Percentiles rank a stretch among this genome's conserved stretches.
These are phyloP conservation scores for Mystacides longicornis DNA, from an alignment of 2,888 invertebrate genomes.

Conservation along the genomic window DNA sequence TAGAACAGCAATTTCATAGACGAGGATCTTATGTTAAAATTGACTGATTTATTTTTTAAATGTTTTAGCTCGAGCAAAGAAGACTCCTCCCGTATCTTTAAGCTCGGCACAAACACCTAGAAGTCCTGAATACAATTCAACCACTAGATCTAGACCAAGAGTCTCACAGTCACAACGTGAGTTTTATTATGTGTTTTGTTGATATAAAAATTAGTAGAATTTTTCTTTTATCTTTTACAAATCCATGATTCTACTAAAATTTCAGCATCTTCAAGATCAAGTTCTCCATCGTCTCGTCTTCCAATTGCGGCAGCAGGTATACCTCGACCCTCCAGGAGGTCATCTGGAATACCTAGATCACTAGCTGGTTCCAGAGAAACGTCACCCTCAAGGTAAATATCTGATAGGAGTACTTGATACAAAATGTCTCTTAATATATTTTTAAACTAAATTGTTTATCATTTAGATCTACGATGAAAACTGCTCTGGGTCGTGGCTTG, in stretches of 20 bases:
- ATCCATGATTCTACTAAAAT: slow-evolving; percentile 16
- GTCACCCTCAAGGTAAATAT: slow-evolving; percentile 49
- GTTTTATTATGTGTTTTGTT: too few relatives aligned
- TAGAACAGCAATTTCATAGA: too few relatives aligned
- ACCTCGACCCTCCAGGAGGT: slow-evolving; percentile 49
- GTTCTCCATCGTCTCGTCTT: slow-evolving; percentile 84
- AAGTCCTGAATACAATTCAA: slow-evolving; percentile 55
- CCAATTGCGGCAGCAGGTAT: slow-evolving; percentile 55
- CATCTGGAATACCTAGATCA: slow-evolving; percentile 57
- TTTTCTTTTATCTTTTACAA: too few relatives aligned
- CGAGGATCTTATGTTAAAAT: too few relatives aligned
- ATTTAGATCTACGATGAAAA: slow-evolving; percentile 16
- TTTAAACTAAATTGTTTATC: too few relatives aligned
- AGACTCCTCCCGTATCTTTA: slow-evolving; percentile 44
- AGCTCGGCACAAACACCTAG: slow-evolving; percentile 35
- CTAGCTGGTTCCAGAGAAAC: slow-evolving; percentile 61
- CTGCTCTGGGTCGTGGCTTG: slow-evolving; percentile 17
- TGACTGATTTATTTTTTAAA: neutral
- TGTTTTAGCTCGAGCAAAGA: slow-evolving; percentile 55
- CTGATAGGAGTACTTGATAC: neutral
- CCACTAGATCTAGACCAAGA: slow-evolving; percentile 62
- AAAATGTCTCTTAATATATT: neutral
- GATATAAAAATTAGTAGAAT: too few relatives aligned
- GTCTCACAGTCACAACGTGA: slow-evolving; percentile 91
- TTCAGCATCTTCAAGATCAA: slow-evolving; percentile 85